A percentile compares a stretch with the other conserved stretches of the same genome.
phyloP scores from a whole-genome alignment of 2,888 invertebrate species.

The Cantharis rufa region DNA sequence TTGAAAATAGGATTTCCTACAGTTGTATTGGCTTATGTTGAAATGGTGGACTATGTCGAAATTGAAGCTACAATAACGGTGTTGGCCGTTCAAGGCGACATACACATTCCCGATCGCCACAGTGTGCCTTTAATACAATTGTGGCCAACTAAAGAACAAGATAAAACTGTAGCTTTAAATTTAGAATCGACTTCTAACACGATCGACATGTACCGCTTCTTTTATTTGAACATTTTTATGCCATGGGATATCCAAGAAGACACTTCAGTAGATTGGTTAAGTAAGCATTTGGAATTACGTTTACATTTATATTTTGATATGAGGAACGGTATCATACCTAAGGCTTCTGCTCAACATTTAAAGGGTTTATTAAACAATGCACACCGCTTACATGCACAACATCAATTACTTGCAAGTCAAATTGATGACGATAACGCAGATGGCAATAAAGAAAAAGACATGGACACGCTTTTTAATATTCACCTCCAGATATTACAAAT shows the following conservation, averaged over 20 bases:
- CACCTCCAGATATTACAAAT: slow-evolving; percentile 63
- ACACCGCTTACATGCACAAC: slow-evolving; percentile 57
- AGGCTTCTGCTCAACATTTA: slow-evolving; percentile 59
- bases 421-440: slow-evolving; percentile 50
- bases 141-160: slow-evolving; percentile 68
- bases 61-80: slow-evolving; percentile 64
- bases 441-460: slow-evolving; percentile 41
- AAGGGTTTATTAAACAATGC: slow-evolving; percentile 61
- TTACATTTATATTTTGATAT: slow-evolving; percentile 64
- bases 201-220: slow-evolving; percentile 69
- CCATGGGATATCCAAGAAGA: slow-evolving; percentile 74
- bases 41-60: slow-evolving; percentile 61
- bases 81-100: slow-evolving; percentile 67
- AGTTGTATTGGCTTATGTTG: slow-evolving; percentile 64
- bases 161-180: slow-evolving; percentile 61
- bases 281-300: slow-evolving; percentile 60
- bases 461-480: slow-evolving; percentile 58
- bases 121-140: slow-evolving; percentile 66
- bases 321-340: slow-evolving; percentile 59
- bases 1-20: slow-evolving; percentile 69
- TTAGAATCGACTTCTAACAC: slow-evolving; percentile 65
- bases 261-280: slow-evolving; percentile 62
- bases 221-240: slow-evolving; percentile 69
- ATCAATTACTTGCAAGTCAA: slow-evolving; percentile 55
- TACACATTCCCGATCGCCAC: slow-evolving; percentile 64